Percentiles rank a stretch among this genome's conserved stretches.
Evolutionary conservation across 1,140 invertebrate genomes (phyloP).

Genomic region (Panulirus ornatus): DNA sequence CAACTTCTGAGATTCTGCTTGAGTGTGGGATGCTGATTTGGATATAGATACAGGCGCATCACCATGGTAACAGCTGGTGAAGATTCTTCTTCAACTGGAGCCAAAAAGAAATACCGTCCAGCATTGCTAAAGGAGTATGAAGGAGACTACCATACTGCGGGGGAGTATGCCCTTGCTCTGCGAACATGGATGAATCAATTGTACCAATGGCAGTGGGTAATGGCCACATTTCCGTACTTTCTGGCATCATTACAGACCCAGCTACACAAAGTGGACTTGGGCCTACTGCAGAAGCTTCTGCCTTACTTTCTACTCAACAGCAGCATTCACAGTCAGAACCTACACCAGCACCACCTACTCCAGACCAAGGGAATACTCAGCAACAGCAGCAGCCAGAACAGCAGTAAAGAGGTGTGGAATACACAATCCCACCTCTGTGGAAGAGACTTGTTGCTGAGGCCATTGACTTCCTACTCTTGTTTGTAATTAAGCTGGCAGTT

Average conservation of each 20-base stretch:
- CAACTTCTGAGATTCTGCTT: too few species aligned
- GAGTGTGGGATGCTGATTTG: too few species aligned
- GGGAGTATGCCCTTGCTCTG: slow-evolving; percentile 42
- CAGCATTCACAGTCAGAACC: neutral
- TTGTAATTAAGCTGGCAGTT: slow-evolving; percentile 89
- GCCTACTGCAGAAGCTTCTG: too few species aligned
- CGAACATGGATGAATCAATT: slow-evolving; percentile 53
- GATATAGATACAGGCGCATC: too few species aligned
- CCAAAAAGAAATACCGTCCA: neutral
- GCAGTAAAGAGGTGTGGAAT: slow-evolving; percentile 87
- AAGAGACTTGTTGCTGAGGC: slow-evolving; percentile 90
- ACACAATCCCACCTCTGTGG: slow-evolving; percentile 89
- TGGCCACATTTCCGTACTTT: slow-evolving; percentile 58
- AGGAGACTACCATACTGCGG: neutral
- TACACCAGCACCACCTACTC: neutral
- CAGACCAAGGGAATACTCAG: neutral
- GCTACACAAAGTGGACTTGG: neutral
- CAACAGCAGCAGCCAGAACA: too few species aligned
- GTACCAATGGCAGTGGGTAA: slow-evolving; percentile 55
- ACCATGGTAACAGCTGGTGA: neutral
- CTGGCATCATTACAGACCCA: slow-evolving; percentile 50
- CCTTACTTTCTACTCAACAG: neutral
- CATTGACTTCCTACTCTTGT: slow-evolving; percentile 90
- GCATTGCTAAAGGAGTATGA: neutral
- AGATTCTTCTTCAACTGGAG: neutral